A percentile compares a stretch with the other conserved stretches of the same genome.
Conservation (phyloP, 2,113 vertebrate species). For the Apodemus sylvaticus region DNA sequence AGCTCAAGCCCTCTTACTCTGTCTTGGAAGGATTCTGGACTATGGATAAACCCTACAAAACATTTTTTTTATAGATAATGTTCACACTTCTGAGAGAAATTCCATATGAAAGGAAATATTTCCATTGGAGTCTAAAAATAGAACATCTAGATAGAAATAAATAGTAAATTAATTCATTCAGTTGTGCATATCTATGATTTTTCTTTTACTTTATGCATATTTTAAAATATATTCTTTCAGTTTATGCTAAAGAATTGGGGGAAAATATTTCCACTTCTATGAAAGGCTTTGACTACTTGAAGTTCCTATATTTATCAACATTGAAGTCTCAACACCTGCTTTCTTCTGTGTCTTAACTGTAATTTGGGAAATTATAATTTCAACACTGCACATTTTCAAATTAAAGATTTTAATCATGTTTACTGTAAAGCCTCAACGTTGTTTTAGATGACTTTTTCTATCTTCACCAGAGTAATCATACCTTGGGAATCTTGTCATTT, state of each 20-base stretch:
- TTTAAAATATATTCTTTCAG: slow-evolving; percentile 61
- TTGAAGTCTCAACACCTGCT: slow-evolving; percentile 29
- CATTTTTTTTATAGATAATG: slow-evolving; percentile 38
- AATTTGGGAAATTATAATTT: slow-evolving; percentile 49
- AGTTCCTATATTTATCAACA: slow-evolving; percentile 59
- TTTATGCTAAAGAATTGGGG: slow-evolving; percentile 44
- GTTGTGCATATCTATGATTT: slow-evolving; percentile 36
- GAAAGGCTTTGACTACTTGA: slow-evolving; percentile 58
- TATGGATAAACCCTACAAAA: slow-evolving; percentile 3
- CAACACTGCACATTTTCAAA: slow-evolving; percentile 41
- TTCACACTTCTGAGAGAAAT: slow-evolving; percentile 33
- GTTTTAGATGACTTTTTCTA: slow-evolving; percentile 35
- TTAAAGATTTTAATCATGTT: slow-evolving; percentile 34
- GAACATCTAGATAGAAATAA: slow-evolving; percentile 51
- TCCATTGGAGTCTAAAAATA: slow-evolving; percentile 50
- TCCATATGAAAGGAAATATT: slow-evolving; percentile 49
- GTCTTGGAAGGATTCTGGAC: background rate
- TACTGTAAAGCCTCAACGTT: slow-evolving; percentile 46
- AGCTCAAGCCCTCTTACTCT: background rate
- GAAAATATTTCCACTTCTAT: slow-evolving; percentile 51
- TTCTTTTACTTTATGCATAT: slow-evolving; percentile 60
- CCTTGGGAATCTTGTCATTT: background rate
- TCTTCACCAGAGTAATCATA: background rate
- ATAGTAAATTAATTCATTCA: slow-evolving; percentile 65
- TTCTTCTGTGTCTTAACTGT: slow-evolving; percentile 36